Base-by-base conservation (phyloP, 2,888 invertebrate genomes). In the Mechanitis messenoides region DNA sequence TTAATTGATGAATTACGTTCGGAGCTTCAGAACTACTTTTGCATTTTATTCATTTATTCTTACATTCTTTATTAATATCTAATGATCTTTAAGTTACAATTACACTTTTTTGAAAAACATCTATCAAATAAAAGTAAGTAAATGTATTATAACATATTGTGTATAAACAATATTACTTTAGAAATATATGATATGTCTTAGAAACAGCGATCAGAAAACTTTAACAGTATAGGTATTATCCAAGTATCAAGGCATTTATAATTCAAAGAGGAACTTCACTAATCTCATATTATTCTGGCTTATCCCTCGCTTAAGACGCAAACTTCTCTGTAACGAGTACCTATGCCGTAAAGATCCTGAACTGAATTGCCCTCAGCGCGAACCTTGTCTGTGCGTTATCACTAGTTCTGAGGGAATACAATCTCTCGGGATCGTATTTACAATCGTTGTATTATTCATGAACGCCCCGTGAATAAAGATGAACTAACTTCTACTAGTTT, bases 401-500 rank as follows among this genome's bases (percentile, higher is more conserved):
- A 82, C 81, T 80, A 78, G 77, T 80, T 77, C 76, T 69, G 70
- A 69, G 50, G 50, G 31, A 31, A 50, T 50, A 50, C 50, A 50
- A 50, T 72, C 84, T 72, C 77, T 63, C 38, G 79, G 77, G 83
- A 80, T 76, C 80, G 80, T 85, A 81, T 83, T 85, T 83, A 83
- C 80, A 76, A 75, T 73, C 75, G 73, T 80, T 84, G 81, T 80
- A 81, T 84, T 85, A 87, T 88, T 87, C 86, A 87, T 87, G 85
- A 83, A 81, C 74, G 72, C 69, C 67, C 73, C 79, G 78, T 87
- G 87, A 87, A 87, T 88, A 87, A 84, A 85, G 84, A 87, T 87
- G 85, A 85, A 82, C 73, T 64, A 74, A 71, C 71, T 69, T 71
- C 72, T 74, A 74, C 76, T 76, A 74, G 74, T 78, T 78, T 76